phyloP scores from a whole-genome alignment of 2,113 vertebrate genomes.

The Cebidichthys violaceus region DNA sequence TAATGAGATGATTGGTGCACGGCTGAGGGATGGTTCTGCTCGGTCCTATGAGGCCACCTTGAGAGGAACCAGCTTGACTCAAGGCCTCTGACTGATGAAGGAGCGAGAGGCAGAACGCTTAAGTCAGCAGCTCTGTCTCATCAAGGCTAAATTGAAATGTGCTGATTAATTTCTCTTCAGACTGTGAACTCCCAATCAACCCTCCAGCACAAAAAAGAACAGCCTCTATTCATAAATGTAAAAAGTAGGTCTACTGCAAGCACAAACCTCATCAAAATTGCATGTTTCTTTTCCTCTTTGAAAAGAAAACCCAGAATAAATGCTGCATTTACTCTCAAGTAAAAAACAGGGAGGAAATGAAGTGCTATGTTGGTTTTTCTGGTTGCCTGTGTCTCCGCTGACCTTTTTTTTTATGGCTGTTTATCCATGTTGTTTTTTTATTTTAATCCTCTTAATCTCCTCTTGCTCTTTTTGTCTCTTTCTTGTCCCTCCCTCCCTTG shows the following conservation, averaged over 20 bases:
- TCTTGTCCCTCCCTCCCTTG: slow-evolving; percentile 11
- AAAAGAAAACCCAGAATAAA: neutral
- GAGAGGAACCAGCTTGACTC: slow-evolving; percentile 46
- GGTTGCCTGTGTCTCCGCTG: neutral
- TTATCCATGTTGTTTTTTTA: slow-evolving; percentile 14
- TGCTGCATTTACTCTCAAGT: slow-evolving; percentile 8
- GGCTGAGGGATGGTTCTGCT: slow-evolving; percentile 41
- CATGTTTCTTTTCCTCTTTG: slow-evolving; percentile 27
- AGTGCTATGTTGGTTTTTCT: slow-evolving; percentile 13
- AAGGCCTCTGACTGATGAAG: slow-evolving; percentile 59
- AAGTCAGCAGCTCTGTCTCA: slow-evolving; percentile 73
- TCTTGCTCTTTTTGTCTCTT: neutral
- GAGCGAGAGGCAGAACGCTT: slow-evolving; percentile 42
- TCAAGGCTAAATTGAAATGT: slow-evolving; percentile 65
- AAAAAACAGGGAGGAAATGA: slow-evolving; percentile 11
- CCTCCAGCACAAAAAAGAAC: slow-evolving; percentile 40
- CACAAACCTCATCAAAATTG: slow-evolving; percentile 51
- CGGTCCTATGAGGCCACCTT: slow-evolving; percentile 50
- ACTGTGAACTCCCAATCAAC: slow-evolving; percentile 67
- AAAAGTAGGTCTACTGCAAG: slow-evolving; percentile 47
- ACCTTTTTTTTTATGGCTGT: neutral
- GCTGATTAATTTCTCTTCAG: slow-evolving; percentile 70
- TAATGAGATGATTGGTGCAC: slow-evolving; percentile 60
- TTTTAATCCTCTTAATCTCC: slow-evolving; percentile 18
- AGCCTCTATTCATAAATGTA: slow-evolving; percentile 50